Evolutionary conservation across 2,797 vertebrate genomes (phyloP), one percentile per base, ranked within the genome.

Genomic region (Sebastes itinus): DNA sequence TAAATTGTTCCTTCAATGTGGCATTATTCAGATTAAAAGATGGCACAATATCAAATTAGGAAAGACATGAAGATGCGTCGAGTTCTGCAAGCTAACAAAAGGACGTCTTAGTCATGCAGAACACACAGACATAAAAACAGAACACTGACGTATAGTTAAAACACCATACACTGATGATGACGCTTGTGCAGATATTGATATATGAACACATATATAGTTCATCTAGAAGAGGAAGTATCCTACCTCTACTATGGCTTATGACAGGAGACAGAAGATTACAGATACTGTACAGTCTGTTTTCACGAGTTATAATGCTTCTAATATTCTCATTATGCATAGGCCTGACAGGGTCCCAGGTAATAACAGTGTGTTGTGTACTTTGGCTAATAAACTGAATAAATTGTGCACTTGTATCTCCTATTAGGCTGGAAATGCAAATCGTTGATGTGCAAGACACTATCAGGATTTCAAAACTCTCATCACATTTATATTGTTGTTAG

Each of bases 121-220:
- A 78, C 77, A 71, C n/a, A 59, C 6, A 16, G 73, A 89, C 81
- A 65, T 28, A 75, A 78, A 87, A 78, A 87, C 84, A 61, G 33
- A 88, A 87, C 87, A 79, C 75, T 58, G 75, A 89, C 75, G 74
- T 75, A 86, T 67, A 83, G 80, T 81, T 88, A 78, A 86, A 92
- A 92, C 89, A 88, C 82, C 88, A 80, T 68, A 92, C 77, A 75
- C 67, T 58, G 83, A 91, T 88, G 91, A 91, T 55, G 46, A 49
- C 16, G 65, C 82, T 70, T 88, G 82, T 88, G 86, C 84, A 83
- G 81, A 86, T 83, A 89, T 35, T 81, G 63, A 78, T 85, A 78
- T 3, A 49, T 49, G 18, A 58, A 88, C 64, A 78, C 75, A 83
- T 69, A 73, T 69, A 74, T 28, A 77, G 62, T 73, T 88, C 16